Base-by-base conservation (phyloP, 2,888 invertebrate species). In the Spisula solida region DNA sequence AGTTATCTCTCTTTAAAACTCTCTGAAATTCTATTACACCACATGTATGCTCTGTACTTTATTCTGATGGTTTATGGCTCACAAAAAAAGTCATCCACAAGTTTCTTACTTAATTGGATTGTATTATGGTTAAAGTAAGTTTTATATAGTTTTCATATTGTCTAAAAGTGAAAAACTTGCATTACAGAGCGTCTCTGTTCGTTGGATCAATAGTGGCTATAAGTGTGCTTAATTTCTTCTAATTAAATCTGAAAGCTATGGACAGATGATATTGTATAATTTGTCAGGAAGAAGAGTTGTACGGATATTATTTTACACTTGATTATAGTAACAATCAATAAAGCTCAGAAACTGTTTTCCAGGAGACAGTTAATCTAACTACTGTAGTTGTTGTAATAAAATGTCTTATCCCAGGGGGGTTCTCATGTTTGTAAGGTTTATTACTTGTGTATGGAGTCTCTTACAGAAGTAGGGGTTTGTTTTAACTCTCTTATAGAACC, bases 291-390 rank as follows among this genome's bases (percentile, higher is more conserved):
- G 86, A 86, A 70, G 75, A 86, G 66, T 86, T 82, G 48, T 81
- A 75, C 51, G 81, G 86, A 78, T 86, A 86, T 86, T 86, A 82
- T 86, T 86, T 86, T 82, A 86, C 86, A 86, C 86, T 86, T 86
- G 86, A 86, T 86, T 86, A 86, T 86, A 51, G 66, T 55, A 78
- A 82, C 86, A 86, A 86, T 86, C 86, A 86, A 86, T 86, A 86
- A 66, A 82, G 81, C 81, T 86, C 29, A 55, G 82, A 81, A 82
- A 82, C 70, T 82, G 86, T 86, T 82, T 41, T 86, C 86, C 55
- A 86, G 82, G 86, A 81, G 82, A 86, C 82, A 82, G 56, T 41
- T 85, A 85, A 85, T 85, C 85, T 78, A 41, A 85, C 55, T 55
- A 79, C 85, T 78, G 56, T 85, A 85, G 31, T 79, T 85, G 85